Conservation (phyloP, 2,113 vertebrate genomes). For the Manacus vitellinus region DNA sequence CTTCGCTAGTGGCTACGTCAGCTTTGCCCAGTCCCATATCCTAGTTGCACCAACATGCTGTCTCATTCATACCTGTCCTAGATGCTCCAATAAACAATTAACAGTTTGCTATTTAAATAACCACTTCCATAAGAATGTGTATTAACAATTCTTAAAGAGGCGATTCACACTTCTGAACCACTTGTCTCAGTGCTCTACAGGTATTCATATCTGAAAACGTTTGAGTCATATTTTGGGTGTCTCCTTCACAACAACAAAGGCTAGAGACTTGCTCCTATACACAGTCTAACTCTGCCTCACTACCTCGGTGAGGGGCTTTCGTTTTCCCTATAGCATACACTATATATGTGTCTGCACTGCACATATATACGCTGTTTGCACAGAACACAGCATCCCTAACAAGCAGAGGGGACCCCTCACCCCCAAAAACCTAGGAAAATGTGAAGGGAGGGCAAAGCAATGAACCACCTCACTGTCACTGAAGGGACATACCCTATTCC, state of each 20-base stretch:
- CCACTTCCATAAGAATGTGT: background rate
- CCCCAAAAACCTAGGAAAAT: background rate
- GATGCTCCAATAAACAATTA: background rate
- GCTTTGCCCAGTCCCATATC: background rate
- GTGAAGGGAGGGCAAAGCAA: background rate
- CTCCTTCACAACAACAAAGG: background rate
- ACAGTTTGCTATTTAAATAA: background rate
- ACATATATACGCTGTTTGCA: background rate
- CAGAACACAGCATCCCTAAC: fast-evolving
- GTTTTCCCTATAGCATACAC: background rate
- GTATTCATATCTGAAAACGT: background rate
- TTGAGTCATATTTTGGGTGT: background rate
- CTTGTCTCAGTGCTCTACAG: background rate
- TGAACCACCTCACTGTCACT: fast-evolving
- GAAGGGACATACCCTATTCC: background rate
- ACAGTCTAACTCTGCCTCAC: background rate
- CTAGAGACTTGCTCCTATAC: background rate
- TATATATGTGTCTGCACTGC: background rate
- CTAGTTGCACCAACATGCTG: fast-evolving
- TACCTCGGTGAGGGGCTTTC: background rate
- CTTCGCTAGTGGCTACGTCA: background rate
- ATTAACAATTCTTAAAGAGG: background rate
- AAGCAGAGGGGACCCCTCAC: background rate
- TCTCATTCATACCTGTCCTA: background rate
- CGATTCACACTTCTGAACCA: background rate